These are phyloP conservation scores for Podarcis siculus DNA, from an alignment of 2,797 vertebrate species.

Conservation along the genomic window DNA sequence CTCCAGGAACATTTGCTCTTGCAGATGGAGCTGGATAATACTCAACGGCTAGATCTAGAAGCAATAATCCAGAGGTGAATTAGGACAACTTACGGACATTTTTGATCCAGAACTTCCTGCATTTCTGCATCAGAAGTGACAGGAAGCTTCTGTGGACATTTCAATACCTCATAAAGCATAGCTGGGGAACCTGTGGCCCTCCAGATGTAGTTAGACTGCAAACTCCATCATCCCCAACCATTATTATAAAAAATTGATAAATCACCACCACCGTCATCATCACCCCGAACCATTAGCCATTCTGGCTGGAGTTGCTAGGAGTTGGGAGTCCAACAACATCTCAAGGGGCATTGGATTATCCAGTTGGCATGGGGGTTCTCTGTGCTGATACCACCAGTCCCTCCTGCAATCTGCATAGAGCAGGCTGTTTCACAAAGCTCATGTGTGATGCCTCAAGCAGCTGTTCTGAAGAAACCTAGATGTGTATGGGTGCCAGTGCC, in stretches of 20 bases:
- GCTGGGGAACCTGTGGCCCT: no score
- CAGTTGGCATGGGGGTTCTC: neutral
- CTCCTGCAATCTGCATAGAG: neutral
- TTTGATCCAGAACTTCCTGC: neutral
- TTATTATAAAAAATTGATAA: no score
- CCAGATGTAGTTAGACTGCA: no score
- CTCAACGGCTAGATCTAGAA: conserved; percentile 62
- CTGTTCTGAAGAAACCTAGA: neutral
- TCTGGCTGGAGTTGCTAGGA: no score
- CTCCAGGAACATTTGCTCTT: conserved; percentile 43
- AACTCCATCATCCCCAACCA: no score
- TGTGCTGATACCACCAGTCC: neutral
- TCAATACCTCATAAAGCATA: neutral
- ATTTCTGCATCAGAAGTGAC: neutral
- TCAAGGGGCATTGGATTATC: no score
- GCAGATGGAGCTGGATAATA: neutral
- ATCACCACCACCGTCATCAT: no score
- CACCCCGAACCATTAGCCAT: no score
- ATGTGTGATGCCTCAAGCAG: neutral
- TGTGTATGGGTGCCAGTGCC: neutral
- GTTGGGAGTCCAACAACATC: no score
- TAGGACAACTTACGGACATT: neutral
- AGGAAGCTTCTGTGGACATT: neutral
- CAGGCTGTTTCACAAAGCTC: neutral
- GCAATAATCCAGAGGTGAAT: neutral